Evolutionary conservation across 2,888 invertebrate genomes (phyloP), one percentile per base, ranked within the genome.

Genomic region (Poecilobothrus nobilitatus): DNA sequence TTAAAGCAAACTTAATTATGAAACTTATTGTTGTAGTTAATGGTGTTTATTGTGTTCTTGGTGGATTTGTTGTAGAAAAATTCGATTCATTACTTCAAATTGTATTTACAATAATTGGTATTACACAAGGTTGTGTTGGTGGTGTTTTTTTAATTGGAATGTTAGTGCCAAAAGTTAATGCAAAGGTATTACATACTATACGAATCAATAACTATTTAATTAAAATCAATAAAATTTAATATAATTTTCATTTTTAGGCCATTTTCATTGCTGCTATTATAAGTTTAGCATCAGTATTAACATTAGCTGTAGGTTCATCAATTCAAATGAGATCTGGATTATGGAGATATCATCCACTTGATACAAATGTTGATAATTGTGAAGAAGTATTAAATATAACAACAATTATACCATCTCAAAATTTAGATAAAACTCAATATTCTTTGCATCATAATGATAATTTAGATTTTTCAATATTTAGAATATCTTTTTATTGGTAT

Each of bases 131-230:
- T 12, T 85, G 86, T n/a, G 84, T 87, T 2, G 84, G 88, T 71
- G 88, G 88, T 5, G 82, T 87, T 3, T 88, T 88, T 74, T 84
- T 86, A 20, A 76, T 88, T 15, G 88, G 88, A 33, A 85, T 88
- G 82, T 78, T 88, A 71, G 79, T 87, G 67, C 88, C 89, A 0
- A 87, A 84, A 83, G 80, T 84, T 1, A 85, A 85, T 75, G 81
- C 72, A 37, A 72, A 70, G 68, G 74, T 74, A 69, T 67, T 37
- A 5, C 7, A 37, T 37, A 37, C n/a, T n/a, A n/a, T n/a, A n/a
- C n/a, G n/a, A n/a, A n/a, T n/a, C n/a, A n/a, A n/a, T n/a, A n/a
- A n/a, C n/a, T n/a, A n/a, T n/a, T n/a, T n/a, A 53, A 53, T 53
- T 53, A 53, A 53, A 53, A 53, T n/a, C n/a, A n/a, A n/a, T n/a